Evolutionary conservation across 2,113 vertebrate genomes (phyloP).

Genomic region (Jacana jacana): DNA sequence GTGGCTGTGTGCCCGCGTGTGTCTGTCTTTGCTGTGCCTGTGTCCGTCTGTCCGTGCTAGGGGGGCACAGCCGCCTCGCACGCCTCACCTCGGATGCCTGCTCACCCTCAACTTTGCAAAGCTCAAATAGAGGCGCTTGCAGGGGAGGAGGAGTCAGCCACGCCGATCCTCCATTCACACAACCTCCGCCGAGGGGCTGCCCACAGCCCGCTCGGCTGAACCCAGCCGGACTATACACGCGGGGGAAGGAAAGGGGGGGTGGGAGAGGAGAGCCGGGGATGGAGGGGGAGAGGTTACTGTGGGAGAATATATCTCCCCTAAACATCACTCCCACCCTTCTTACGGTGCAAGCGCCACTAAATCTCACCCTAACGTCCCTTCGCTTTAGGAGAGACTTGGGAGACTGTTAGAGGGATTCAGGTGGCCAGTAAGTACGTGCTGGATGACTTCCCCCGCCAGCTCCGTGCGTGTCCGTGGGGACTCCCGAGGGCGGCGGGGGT

Average conservation of each 20-base stretch:
- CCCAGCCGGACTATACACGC: neutral
- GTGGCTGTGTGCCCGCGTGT: neutral
- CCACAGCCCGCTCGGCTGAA: conserved; percentile 29
- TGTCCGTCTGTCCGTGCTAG: neutral
- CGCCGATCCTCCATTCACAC: conserved; percentile 75
- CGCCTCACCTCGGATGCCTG: conserved; percentile 80
- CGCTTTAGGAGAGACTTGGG: neutral
- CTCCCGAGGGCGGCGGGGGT: neutral
- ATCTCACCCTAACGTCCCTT: conserved; percentile 24
- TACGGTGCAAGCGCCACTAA: conserved; percentile 15
- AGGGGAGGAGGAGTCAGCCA: conserved; percentile 81
- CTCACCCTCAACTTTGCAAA: conserved; percentile 79
- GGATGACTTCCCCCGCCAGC: neutral
- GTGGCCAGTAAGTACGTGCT: conserved; percentile 54
- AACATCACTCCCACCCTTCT: conserved; percentile 33
- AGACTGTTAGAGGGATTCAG: neutral
- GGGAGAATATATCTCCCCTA: conserved; percentile 27
- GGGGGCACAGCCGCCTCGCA: conserved; percentile 72
- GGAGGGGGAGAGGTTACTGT: conserved; percentile 23
- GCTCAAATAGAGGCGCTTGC: conserved; percentile 85
- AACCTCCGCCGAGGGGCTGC: conserved; percentile 38
- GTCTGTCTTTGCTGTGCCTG: neutral
- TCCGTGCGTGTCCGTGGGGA: neutral
- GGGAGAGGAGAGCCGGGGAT: neutral
- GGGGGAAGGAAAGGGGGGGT: neutral